Evolutionary conservation across 2,113 vertebrate genomes (phyloP).

Genomic region (Entosphenus tridentatus): DNA sequence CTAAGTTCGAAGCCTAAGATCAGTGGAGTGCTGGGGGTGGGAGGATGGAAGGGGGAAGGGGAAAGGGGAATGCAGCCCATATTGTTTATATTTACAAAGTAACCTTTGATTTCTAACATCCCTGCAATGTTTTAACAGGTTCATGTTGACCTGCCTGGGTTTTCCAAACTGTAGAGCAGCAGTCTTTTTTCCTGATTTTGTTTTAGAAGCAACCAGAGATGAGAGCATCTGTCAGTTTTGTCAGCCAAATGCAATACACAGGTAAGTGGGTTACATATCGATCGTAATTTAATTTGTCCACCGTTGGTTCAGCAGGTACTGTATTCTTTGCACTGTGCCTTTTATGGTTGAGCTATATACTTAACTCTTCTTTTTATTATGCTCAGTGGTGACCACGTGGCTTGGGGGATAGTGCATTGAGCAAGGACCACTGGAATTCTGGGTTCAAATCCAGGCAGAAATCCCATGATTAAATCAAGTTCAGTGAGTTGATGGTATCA

Average conservation of each 20-base stretch:
- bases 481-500: too few relatives aligned
- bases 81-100: neutral
- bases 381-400: neutral
- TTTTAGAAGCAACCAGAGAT: slow-evolving; percentile 59
- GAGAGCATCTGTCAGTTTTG: slow-evolving; percentile 44
- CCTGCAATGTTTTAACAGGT: slow-evolving; percentile 22
- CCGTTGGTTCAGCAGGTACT: neutral
- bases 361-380: neutral
- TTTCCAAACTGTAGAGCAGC: slow-evolving; percentile 53
- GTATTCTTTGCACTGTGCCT: neutral
- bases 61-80: neutral
- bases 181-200: slow-evolving; percentile 60
- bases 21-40: neutral
- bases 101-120: neutral
- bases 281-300: neutral
- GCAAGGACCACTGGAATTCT: neutral
- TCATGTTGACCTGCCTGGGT: slow-evolving; percentile 50
- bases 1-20: neutral
- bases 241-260: slow-evolving; percentile 44
- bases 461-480: too few relatives aligned
- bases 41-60: neutral
- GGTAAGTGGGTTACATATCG: slow-evolving; percentile 23
- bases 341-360: neutral
- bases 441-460: neutral
- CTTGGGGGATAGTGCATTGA: neutral